These are phyloP conservation scores for Gymnobelideus leadbeateri DNA, from an alignment of 2,113 vertebrate genomes.

Conservation along the genomic window DNA sequence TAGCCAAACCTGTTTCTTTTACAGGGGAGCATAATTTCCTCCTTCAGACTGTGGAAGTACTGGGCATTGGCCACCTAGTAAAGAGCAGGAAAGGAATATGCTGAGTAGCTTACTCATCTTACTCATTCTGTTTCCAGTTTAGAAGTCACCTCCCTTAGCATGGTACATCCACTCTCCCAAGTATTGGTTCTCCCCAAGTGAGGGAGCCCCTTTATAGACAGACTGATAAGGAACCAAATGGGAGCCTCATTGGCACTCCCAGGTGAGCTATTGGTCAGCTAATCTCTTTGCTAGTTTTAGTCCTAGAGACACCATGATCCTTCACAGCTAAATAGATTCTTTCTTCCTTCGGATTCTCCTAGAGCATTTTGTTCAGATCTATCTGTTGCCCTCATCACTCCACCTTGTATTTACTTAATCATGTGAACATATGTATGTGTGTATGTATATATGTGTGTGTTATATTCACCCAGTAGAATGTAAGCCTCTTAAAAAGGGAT, in stretches of 20 bases:
- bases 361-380: background rate
- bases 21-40: no score
- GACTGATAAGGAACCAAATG: background rate
- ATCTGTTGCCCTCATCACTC: background rate
- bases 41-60: no score
- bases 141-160: no score
- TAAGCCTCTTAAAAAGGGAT: background rate
- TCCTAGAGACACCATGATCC: no score
- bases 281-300: background rate
- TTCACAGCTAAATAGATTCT: background rate
- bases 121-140: background rate
- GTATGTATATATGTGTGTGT: no score
- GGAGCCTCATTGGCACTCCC: background rate
- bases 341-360: background rate
- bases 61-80: no score
- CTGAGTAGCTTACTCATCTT: background rate
- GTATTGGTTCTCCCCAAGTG: no score
- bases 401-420: background rate
- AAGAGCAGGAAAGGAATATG: background rate
- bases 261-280: background rate
- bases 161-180: no score
- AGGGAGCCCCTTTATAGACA: no score
- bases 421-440: background rate
- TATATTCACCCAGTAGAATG: background rate
- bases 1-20: no score